Percentiles rank a stretch among this genome's conserved stretches.
phyloP scores from a whole-genome alignment of 1,140 invertebrate species.

The Akabosia matsudoensis region DNA sequence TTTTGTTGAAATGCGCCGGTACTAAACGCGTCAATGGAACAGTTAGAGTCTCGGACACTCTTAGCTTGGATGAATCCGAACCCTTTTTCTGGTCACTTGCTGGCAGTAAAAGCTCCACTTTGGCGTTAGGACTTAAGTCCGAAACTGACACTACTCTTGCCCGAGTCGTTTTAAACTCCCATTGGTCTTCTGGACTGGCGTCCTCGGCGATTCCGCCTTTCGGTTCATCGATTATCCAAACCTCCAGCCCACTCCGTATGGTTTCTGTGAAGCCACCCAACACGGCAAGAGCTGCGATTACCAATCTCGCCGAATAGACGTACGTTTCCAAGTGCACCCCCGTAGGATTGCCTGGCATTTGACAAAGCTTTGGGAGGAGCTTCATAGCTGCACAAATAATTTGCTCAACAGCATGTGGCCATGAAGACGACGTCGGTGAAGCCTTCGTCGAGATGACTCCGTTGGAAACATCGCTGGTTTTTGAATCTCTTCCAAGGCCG shows the following conservation, averaged over 20 bases:
- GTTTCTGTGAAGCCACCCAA: slow-evolving; percentile 53
- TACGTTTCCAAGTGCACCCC: slow-evolving; percentile 44
- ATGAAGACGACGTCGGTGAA: slow-evolving; percentile 45
- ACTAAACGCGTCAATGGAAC: slow-evolving; percentile 5
- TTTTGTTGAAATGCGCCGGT: not conserved
- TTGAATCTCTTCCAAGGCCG: no score
- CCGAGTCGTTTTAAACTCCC: not conserved
- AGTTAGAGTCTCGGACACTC: not conserved
- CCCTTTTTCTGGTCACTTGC: not conserved
- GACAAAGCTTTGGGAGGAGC: slow-evolving; percentile 49
- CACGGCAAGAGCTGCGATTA: slow-evolving; percentile 53
- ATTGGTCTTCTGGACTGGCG: not conserved
- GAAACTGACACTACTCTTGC: not conserved
- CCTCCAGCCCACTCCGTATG: slow-evolving; percentile 52
- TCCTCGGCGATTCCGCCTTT: not conserved
- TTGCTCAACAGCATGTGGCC: slow-evolving; percentile 52
- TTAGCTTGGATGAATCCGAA: not conserved
- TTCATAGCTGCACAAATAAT: slow-evolving; percentile 51
- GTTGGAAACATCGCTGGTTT: not conserved
- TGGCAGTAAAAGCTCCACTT: not conserved
- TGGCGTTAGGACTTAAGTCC: not conserved
- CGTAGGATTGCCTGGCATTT: slow-evolving; percentile 49
- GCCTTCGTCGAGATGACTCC: no score
- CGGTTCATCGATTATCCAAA: slow-evolving; percentile 30
- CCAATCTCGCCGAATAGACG: slow-evolving; percentile 50